A percentile compares a stretch with the other conserved stretches of the same genome.
Evolutionary conservation across 2,797 vertebrate species (phyloP).

Genomic region (Sarcoramphus papa): DNA sequence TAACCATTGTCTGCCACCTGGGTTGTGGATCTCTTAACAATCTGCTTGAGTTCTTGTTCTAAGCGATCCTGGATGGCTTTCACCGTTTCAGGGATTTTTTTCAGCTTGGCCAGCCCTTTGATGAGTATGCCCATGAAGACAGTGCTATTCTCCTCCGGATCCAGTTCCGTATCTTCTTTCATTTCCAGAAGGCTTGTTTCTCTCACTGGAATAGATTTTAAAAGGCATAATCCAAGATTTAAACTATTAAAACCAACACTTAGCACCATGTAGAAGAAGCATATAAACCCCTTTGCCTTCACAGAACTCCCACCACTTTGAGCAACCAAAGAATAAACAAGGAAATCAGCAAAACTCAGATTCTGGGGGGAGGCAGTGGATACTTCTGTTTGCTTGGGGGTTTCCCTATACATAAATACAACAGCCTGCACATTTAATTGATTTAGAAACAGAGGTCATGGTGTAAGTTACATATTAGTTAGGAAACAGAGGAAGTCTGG

Average conservation of each 20-base stretch:
- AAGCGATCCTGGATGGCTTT: constrained; percentile 94
- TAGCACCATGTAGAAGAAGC: not conserved
- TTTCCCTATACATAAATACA: not conserved
- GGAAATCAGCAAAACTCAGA: not conserved
- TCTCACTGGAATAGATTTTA: constrained; percentile 70
- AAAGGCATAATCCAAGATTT: not conserved
- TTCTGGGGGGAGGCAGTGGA: not conserved
- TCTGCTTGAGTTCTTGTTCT: constrained; percentile 95
- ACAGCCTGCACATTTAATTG: not conserved
- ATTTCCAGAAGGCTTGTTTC: constrained; percentile 82
- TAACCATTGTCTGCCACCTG: constrained; percentile 94
- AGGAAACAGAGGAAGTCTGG: not conserved
- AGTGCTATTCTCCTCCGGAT: constrained; percentile 93
- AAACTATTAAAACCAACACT: not conserved
- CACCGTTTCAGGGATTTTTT: constrained; percentile 92
- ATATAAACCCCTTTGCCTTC: not conserved
- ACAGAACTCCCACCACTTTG: not conserved
- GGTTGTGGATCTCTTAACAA: constrained; percentile 95
- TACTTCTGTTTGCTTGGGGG: not conserved
- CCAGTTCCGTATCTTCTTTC: constrained; percentile 84
- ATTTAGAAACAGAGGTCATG: not conserved
- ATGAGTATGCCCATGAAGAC: constrained; percentile 97
- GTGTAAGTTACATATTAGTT: rapidly evolving
- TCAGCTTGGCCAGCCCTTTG: constrained; percentile 92
- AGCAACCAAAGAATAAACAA: not conserved